phyloP scores from a whole-genome alignment of 2,797 vertebrate genomes.

The Sebastes taczanowskii region DNA sequence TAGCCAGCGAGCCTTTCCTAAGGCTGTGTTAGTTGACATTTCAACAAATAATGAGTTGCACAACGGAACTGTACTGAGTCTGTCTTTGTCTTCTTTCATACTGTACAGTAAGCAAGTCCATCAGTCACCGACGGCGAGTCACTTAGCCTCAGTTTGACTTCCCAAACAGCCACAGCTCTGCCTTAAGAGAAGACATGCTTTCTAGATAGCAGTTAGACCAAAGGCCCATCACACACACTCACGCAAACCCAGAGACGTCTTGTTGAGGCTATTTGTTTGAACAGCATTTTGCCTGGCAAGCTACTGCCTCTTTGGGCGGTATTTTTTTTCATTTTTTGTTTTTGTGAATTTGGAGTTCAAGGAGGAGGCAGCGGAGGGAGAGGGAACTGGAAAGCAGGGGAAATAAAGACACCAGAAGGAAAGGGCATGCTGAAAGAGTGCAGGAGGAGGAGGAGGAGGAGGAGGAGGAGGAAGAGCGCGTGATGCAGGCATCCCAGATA shows the following conservation, averaged over 20 bases:
- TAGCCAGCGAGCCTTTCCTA: neutral
- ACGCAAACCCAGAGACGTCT: slow-evolving; percentile 26
- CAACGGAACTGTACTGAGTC: neutral
- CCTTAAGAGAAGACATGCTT: slow-evolving; percentile 32
- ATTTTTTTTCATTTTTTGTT: neutral
- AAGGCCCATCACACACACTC: slow-evolving; percentile 33
- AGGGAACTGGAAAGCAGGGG: slow-evolving; percentile 18
- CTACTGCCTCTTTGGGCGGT: slow-evolving; percentile 4
- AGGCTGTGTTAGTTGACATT: neutral
- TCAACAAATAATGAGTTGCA: neutral
- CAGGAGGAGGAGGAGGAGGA: neutral
- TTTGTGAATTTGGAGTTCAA: slow-evolving; percentile 51
- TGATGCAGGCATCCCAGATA: slow-evolving; percentile 77
- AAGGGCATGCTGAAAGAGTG: slow-evolving; percentile 41
- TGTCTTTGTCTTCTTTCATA: neutral
- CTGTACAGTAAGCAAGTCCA: slow-evolving; percentile 28
- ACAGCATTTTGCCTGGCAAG: slow-evolving; percentile 46
- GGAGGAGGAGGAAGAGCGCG: slow-evolving; percentile 24
- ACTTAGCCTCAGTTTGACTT: slow-evolving; percentile 61
- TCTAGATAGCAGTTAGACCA: slow-evolving; percentile 34
- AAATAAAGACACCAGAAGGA: slow-evolving; percentile 48
- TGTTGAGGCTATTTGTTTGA: slow-evolving; percentile 52
- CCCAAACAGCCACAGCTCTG: slow-evolving; percentile 31
- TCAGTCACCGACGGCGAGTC: slow-evolving; percentile 47
- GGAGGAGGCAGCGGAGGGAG: slow-evolving; percentile 11